Base-by-base conservation (phyloP, 2,888 invertebrate genomes). In the Venustoraphidia nigricollis region DNA sequence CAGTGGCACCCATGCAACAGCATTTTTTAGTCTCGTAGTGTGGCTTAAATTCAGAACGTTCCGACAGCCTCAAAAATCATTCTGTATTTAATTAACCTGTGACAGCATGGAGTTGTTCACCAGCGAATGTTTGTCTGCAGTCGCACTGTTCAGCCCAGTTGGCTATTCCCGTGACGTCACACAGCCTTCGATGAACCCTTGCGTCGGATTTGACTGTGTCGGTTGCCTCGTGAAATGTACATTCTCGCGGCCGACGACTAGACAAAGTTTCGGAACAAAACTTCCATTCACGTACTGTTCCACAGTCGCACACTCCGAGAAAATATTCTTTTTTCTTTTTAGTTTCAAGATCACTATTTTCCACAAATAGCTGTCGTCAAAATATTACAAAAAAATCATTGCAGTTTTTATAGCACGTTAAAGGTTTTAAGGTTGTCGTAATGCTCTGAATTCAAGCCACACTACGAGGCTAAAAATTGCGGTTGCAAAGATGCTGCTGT, bases 171-270 rank as follows among this genome's bases (percentile, higher is more conserved):
- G 62, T 60, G 36, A 69, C 55, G 51, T 70, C 69, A 52, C 70
- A 70, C 41, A 69, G 59, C 53, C 68, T 60, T 43, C 69, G 58
- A 53, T 70, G 69, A 2, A 70, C 66, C 46, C 69, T 52, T 2
- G 61, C 56, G 51, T 58, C 59, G 36, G 56, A 60, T 37, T 54
- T 57, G 14, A 53, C 53, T 14, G 46, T 52, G 47, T 55, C 56
- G 41, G 56, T 60, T 50, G 58, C 63, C 52, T 59, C 61, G 46
- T 56, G 59, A 46, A 69, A 65, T 52, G 56, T 53, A 52, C 65
- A 65, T 51, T 66, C 62, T 41, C 58, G 52, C 40, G 59, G 55
- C 36, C 63, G 54, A 34, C 56, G 55, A 11, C 55, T 54, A 10
- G 58, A 54, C 44, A 70, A 54, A 39, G 59, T 57, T 1, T 60